phyloP scores from a whole-genome alignment of 1,140 invertebrate genomes.

The Meloidogyne exigua region DNA sequence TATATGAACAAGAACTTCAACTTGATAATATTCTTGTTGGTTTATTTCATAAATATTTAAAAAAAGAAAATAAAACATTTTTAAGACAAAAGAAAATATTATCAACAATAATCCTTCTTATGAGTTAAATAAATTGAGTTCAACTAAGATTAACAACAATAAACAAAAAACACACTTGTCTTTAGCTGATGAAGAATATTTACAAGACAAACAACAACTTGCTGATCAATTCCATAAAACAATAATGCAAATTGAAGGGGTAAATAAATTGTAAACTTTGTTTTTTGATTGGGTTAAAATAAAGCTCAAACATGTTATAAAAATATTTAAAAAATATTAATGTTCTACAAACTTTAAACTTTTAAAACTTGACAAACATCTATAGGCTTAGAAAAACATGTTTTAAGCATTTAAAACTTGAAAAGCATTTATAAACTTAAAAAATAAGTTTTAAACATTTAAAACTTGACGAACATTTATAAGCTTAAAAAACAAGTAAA shows the following conservation, averaged over 20 bases:
- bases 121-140: background rate
- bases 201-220: background rate
- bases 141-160: background rate
- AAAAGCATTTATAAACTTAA: no score
- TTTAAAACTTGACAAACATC: background rate
- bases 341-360: background rate
- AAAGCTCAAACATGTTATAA: background rate
- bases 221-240: background rate
- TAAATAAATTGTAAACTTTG: no score
- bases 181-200: background rate
- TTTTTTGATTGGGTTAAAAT: no score
- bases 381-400: background rate
- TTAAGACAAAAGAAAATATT: background rate
- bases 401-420: no score
- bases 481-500: background rate
- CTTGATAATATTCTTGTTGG: background rate
- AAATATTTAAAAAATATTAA: no score
- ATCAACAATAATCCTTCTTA: background rate
- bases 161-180: background rate
- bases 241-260: conserved; percentile 4
- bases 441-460: background rate
- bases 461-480: background rate
- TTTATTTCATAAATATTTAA: background rate
- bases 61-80: background rate
- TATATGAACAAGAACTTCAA: conserved; percentile 1